Evolutionary conservation across 53 echinoderm and acorn worm genomes (phyloP).

Genomic region (Henricia sp.): DNA sequence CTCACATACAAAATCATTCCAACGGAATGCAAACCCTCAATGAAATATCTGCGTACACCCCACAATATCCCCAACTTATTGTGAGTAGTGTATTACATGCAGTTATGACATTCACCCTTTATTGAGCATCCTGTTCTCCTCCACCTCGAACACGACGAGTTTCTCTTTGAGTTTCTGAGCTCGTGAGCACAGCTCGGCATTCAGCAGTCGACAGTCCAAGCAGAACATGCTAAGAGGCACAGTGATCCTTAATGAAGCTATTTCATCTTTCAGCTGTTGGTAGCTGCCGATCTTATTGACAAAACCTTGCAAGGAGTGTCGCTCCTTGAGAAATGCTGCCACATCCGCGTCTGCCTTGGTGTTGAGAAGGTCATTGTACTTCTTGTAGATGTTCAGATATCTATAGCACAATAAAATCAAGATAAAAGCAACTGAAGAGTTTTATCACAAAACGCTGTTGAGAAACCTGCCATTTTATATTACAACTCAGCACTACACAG

Average conservation of each 20-base stretch:
- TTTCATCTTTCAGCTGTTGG: slow-evolving; percentile 95
- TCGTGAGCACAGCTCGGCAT: slow-evolving; percentile 82
- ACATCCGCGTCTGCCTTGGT: slow-evolving; percentile 98
- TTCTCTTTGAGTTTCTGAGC: slow-evolving; percentile 98
- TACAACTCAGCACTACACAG: too few species aligned
- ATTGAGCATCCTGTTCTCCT: slow-evolving; percentile 90
- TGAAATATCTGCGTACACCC: too few species aligned
- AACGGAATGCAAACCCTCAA: too few species aligned
- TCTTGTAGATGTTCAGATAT: slow-evolving; percentile 98
- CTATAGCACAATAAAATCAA: slow-evolving; percentile 60
- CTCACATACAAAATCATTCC: too few species aligned
- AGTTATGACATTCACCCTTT: slow-evolving; percentile 91
- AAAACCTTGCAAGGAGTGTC: slow-evolving; percentile 92
- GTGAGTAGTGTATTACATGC: too few species aligned
- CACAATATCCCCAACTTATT: too few species aligned
- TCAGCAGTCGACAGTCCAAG: slow-evolving; percentile 88
- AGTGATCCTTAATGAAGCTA: slow-evolving; percentile 89
- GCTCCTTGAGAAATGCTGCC: slow-evolving; percentile 92
- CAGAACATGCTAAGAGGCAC: slow-evolving; percentile 99
- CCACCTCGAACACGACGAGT: slow-evolving; percentile 90
- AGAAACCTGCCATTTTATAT: too few species aligned
- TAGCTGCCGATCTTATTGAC: slow-evolving; percentile 93
- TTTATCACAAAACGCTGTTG: too few species aligned
- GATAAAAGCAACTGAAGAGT: too few species aligned
- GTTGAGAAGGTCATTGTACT: slow-evolving; percentile 97